Evolutionary conservation across 2,113 vertebrate genomes (phyloP).

Genomic region (Empidonax alnorum): DNA sequence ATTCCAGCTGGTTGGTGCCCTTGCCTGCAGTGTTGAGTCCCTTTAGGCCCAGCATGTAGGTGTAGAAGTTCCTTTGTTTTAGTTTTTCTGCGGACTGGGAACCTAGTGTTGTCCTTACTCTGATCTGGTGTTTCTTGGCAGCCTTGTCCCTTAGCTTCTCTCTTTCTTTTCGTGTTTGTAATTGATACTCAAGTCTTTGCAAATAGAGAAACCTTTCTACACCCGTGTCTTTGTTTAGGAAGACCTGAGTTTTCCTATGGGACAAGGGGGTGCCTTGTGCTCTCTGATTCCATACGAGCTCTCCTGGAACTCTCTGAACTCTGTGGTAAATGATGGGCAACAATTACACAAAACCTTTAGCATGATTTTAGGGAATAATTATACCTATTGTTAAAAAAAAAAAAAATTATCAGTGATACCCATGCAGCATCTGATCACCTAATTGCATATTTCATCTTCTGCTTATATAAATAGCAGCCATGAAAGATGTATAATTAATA

Average conservation of each 20-base stretch:
- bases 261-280: neutral
- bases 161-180: neutral
- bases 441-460: slow-evolving; percentile 50
- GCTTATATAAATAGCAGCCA: slow-evolving; percentile 28
- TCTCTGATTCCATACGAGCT: neutral
- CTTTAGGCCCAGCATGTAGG: fast-evolving
- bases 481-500: slow-evolving; percentile 50
- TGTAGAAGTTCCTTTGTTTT: neutral
- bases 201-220: neutral
- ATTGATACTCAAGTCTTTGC: neutral
- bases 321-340: fast-evolving
- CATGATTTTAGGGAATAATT: neutral
- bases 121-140: neutral
- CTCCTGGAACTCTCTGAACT: neutral
- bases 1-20: neutral
- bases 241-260: neutral
- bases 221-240: neutral
- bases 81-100: neutral
- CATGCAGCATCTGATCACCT: slow-evolving; percentile 21
- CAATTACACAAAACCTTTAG: neutral
- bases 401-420: neutral
- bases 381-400: slow-evolving; percentile 16
- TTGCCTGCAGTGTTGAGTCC: neutral
- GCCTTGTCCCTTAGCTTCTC: neutral
- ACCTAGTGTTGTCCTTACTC: neutral